Evolutionary conservation across 2,888 invertebrate genomes (phyloP), one percentile per base, ranked within the genome.

Genomic region (Quadroppia sp.): DNA sequence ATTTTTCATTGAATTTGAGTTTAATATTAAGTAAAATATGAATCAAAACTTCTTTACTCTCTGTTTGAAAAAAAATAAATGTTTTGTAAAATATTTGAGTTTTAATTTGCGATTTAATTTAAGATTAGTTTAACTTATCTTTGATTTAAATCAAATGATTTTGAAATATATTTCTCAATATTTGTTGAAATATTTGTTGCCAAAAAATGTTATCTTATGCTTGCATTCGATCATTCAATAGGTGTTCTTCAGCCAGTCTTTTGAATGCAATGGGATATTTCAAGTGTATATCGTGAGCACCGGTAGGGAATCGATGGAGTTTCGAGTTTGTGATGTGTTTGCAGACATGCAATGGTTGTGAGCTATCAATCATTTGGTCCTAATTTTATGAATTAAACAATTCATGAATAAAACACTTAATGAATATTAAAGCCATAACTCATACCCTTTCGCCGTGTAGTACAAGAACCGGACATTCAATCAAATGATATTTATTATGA

Each of bases 221-320:
- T 7, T 36, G 36, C 6, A 36, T 36, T 36, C 36, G 36, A 36
- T 36, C 36, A 36, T 9, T 36, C 9, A 50, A 20, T 20, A 50
- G 20, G 20, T 50, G 50, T 6, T 53, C 15, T 6, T 25, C 25
- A 1, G 25, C 30, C 1, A 32, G 32, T n/a, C 15, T 32, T 30
- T 61, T 61, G n/a, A 69, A 69, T 9, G 48, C 48, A 2, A 11
- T 25, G 0, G 73, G 25, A 36, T 73, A 50, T 32, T 32, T 73
- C 56, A 69, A 69, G 23, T 73, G 73, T 7, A 40, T 25, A 32
- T 74, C 69, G 40, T 74, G 70, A 6, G 15, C 32, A 13, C 20
- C 70, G n/a, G 28, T 50, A 7, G 73, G 30, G n/a, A 50, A 73
- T 4, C 71, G 74, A 23, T 50, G 7, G 36, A 74, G 32, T 45